Base-by-base conservation (phyloP, 92 coral and sea anemone genomes). In the Actinostola sp. region DNA sequence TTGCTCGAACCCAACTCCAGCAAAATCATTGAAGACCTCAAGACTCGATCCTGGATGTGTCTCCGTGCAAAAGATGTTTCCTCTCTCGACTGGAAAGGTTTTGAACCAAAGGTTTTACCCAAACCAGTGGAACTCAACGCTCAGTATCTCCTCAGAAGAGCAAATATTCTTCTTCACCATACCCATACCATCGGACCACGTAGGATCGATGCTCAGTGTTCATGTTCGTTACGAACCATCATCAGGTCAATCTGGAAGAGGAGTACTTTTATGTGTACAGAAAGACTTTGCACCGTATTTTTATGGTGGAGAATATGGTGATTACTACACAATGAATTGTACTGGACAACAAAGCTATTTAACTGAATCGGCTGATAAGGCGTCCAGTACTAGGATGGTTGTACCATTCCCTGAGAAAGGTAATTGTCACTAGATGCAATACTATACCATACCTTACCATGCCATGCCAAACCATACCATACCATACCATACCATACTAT, bases 351-450 rank as follows among this genome's bases (percentile, higher is more conserved):
- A 6, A n/a, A 28, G 45, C 56, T 52, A 7, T 46, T 46, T 46
- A 19, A 16, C 9, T 13, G 41, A 50, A 28, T 39, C 11, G 10
- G n/a, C 9, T 16, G 1, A 10, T 45, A 9, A 27, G 19, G 39
- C 15, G 5, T 7, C 53, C 19, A 26, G 16, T 14, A 13, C 57
- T 5, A 31, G 45, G 29, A 31, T 83, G 46, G n/a, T 46, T 10
- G 62, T 83, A 14, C 73, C 78, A 24, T 83, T 76, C 26, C 88
- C 88, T 14, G 83, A 77, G 27, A 35, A 67, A 20, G 88, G 88
- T 46, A 46, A 36, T 36, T 36, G 11, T 36, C 11, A 36, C 42
- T 36, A 4, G 42, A 36, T 36, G 42, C 11, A n/a, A n/a, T n/a
- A n/a, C n/a, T n/a, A n/a, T n/a, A n/a, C n/a, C n/a, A n/a, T n/a